Evolutionary conservation across 1,140 invertebrate genomes (phyloP), one percentile per base, ranked within the genome.

Genomic region (Aphidius ervi): DNA sequence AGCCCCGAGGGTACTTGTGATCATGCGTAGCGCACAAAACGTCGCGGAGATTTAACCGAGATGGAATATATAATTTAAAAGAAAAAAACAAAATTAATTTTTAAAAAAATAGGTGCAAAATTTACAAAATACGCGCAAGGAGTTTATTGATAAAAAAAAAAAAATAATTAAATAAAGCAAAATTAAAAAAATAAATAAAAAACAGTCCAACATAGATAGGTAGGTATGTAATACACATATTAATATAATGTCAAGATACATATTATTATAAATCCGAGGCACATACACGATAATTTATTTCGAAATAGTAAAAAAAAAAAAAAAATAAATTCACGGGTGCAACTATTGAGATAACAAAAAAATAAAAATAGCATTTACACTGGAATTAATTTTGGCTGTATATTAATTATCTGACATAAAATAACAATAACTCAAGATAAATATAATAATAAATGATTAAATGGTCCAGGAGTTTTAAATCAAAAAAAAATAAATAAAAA

Each of bases 201-300:
- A 58, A 52, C 57, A 59, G 57, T 63, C 62, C 62, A 63, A 63
- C 40, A 40, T 48, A 58, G 46, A 49, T 63, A 63, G 62, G 41
- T 63, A 63, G 61, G 41, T 63, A 63, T 55, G 55, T 63, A 63
- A 57, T 57, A 62, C 42, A 62, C 49, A 62, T 57, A 62, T 62
- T 62, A 62, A 55, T 58, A 58, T 58, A 62, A 62, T 62, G 61
- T 62, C 61, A 46, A 62, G 47, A 58, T 62, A 62, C 61, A 62
- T 62, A 62, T 62, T 62, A 56, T 45, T 31, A 31, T 31, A 31
- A 31, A 57, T 49, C 54, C 40, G 46, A 60, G 50, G 55, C 55
- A 31, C 23, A 31, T 31, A 31, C 23, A 4, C 2, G 23, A 31
- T 31, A 31, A 31, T 31, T 31, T 31, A 31, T 31, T 31, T 31